Conservation (phyloP, 2,113 vertebrate genomes). For the Melanostigma gelatinosum region DNA sequence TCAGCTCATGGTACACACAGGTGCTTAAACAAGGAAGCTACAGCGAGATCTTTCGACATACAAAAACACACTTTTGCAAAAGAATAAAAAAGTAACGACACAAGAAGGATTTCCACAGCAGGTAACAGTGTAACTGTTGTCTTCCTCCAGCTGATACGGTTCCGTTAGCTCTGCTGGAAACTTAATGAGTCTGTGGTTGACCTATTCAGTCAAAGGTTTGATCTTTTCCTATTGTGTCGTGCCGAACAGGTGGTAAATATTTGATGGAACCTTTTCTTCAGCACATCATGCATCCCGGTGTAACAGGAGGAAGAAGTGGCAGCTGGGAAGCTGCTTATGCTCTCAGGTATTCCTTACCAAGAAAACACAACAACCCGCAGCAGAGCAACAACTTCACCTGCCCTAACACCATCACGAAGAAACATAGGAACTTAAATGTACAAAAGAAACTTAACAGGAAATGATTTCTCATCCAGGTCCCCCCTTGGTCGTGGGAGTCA, state of each 20-base stretch:
- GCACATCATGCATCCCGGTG: conserved; percentile 73
- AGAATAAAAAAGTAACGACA: background rate
- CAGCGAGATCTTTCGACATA: background rate
- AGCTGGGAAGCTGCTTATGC: conserved; percentile 84
- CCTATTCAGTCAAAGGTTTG: conserved; percentile 79
- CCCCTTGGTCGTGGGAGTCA: background rate
- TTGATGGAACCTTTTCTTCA: conserved; percentile 86
- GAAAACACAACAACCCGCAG: conserved; percentile 55
- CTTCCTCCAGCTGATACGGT: conserved; percentile 49
- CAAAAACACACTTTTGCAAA: background rate
- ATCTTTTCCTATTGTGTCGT: conserved; percentile 78
- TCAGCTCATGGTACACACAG: background rate
- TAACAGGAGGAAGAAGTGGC: conserved; percentile 80
- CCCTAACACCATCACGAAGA: conserved; percentile 1
- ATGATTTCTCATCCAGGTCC: background rate
- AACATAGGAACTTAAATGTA: background rate
- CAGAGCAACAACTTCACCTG: conserved; percentile 16
- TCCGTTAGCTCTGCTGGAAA: conserved; percentile 65
- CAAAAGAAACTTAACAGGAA: background rate
- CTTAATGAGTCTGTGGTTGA: conserved; percentile 64
- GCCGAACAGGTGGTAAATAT: conserved; percentile 87
- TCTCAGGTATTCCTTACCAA: conserved; percentile 78
- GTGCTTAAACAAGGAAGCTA: background rate
- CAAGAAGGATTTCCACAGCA: background rate
- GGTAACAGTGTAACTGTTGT: background rate